Base-by-base conservation (phyloP, 1,140 invertebrate species). In the Lepidurus arcticus region DNA sequence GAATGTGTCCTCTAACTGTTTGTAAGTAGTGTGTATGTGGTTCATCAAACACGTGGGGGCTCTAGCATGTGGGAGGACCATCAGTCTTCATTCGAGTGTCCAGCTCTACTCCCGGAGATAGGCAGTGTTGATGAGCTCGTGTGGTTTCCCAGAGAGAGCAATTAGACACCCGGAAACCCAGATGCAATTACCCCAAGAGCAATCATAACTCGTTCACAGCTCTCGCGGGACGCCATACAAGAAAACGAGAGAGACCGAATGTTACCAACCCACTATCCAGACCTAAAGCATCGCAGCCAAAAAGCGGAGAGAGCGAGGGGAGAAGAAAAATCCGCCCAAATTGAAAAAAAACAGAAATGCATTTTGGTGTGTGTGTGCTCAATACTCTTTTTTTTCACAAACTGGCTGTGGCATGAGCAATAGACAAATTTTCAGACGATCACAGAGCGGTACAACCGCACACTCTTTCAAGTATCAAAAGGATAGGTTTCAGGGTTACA, bases 21-120 rank as follows among this genome's bases (percentile, higher is more conserved):
- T 21, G 53, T 65, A 65, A 65, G 53, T 21, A 21, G 53, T 65
- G 53, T 65, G 47, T 65, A 65, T 65, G 53, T 65, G 53, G 16
- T 65, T 65, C 53, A 65, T 65, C 53, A 65, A 65, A 65, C 53
- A 65, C 53, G 53, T 65, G 53, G 53, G 53, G 16, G 53, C 53
- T 65, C 16, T 65, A 65, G 53, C 53, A 65, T 65, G 53, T 65
- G 53, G 53, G 53, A 4, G 53, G 21, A 21, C 53, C 53, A 65
- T 65, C 53, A 65, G 53, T 65, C 53, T 65, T 65, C 53, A 65
- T 65, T 65, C 53, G 53, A 65, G 53, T 65, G 53, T 65, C 53
- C 53, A 65, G 53, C 53, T 65, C 53, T 65, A 65, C 53, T 65
- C 53, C 47, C 16, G 53, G 9, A 65, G 53, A 65, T 65, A 65